Evolutionary conservation across 2,888 invertebrate species (phyloP).

Genomic region (Congeria kusceri): DNA sequence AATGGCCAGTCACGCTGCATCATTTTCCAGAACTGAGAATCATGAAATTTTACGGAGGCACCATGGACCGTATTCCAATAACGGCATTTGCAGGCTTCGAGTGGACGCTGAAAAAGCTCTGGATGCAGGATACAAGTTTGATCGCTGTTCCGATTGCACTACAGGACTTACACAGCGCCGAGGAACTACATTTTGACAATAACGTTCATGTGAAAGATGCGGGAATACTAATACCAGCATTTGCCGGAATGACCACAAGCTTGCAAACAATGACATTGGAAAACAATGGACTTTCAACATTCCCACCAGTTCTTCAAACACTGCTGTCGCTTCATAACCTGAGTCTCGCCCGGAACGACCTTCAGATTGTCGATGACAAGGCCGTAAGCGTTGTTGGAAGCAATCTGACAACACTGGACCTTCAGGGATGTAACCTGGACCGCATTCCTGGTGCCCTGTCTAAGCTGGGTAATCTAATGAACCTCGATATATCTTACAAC

Average conservation of each 20-base stretch:
- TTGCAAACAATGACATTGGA: constrained; percentile 50
- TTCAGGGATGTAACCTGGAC: constrained; percentile 58
- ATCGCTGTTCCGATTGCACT: constrained; percentile 59
- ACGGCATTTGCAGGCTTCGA: constrained; percentile 64
- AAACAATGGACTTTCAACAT: constrained; percentile 60
- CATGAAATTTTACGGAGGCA: constrained; percentile 56
- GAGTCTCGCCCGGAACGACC: constrained; percentile 56
- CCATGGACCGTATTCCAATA: constrained; percentile 49
- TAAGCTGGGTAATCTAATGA: constrained; percentile 26
- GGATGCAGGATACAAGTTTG: constrained; percentile 56
- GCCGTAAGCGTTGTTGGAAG: constrained; percentile 48
- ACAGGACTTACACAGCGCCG: constrained; percentile 43
- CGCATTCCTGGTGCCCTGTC: constrained; percentile 67
- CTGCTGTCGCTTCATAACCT: constrained; percentile 50
- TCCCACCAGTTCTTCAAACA: constrained; percentile 61
- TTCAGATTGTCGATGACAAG: constrained; percentile 65
- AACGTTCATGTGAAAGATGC: constrained; percentile 58
- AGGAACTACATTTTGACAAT: constrained; percentile 65
- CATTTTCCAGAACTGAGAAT: constrained; percentile 55
- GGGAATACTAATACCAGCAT: constrained; percentile 65
- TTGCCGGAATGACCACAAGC: constrained; percentile 47
- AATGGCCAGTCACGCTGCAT: constrained; percentile 58
- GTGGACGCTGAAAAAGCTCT: constrained; percentile 54
- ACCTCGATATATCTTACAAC: constrained; percentile 64
- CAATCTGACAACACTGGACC: constrained; percentile 54